These are phyloP conservation scores for Porites rus DNA, from an alignment of 92 coral and sea anemone genomes.

Conservation along the genomic window DNA sequence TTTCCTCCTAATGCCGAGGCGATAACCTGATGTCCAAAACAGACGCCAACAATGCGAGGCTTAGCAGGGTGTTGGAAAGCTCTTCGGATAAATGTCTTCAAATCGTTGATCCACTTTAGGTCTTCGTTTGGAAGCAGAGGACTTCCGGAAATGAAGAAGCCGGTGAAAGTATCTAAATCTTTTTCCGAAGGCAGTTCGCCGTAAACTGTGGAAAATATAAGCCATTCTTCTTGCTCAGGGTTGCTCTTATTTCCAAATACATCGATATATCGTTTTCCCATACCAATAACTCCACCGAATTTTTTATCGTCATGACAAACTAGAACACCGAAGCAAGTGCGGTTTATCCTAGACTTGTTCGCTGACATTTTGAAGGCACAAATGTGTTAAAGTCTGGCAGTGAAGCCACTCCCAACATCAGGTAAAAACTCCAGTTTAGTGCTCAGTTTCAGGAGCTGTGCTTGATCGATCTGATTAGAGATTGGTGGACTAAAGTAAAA, in stretches of 20 bases:
- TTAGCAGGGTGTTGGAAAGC: conserved; percentile 42
- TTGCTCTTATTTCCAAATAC: conserved; percentile 23
- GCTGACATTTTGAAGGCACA: too few species aligned
- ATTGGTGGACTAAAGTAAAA: too few species aligned
- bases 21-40: conserved; percentile 74
- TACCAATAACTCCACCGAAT: conserved; percentile 69
- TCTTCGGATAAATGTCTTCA: conserved; percentile 49
- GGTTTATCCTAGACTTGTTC: background rate
- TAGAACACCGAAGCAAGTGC: conserved; percentile 55
- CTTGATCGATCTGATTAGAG: too few species aligned
- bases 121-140: conserved; percentile 59
- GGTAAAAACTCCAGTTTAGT: too few species aligned
- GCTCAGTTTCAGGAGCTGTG: too few species aligned
- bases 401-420: too few species aligned
- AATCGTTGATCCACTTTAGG: conserved; percentile 62
- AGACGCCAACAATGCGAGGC: conserved; percentile 61
- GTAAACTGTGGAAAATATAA: conserved; percentile 46
- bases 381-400: too few species aligned
- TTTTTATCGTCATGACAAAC: conserved; percentile 71
- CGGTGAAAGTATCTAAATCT: conserved; percentile 63
- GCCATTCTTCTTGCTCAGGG: conserved; percentile 49
- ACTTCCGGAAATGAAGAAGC: conserved; percentile 73
- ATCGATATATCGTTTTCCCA: conserved; percentile 58
- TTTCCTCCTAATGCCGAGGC: conserved; percentile 62
- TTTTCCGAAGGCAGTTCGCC: conserved; percentile 63